Evolutionary conservation across 1,140 invertebrate genomes (phyloP), one percentile per base, ranked within the genome.

Genomic region (Micrasema longulum): DNA sequence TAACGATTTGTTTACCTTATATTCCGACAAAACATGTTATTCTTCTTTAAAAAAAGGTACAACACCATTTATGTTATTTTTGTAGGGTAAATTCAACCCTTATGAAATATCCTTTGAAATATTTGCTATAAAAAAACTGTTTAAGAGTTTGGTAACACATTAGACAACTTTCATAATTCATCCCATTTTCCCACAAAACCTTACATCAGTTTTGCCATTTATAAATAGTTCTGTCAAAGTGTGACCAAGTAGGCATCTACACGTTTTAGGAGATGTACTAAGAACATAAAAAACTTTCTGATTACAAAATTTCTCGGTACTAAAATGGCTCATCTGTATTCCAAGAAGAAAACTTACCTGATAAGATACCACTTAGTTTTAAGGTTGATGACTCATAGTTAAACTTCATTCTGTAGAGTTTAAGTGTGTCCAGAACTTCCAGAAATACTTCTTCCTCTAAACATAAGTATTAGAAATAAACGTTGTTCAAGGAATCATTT

Each of bases 271-370:
- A 4, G 26, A 31, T 31, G 26, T 31, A 31, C 26, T 18, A 20
- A 6, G 14, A 18, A 38, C 55, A 64, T 64, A 12, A 45, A 60
- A 45, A 64, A 64, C 41, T 64, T 64, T 64, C 47, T 48, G 41
- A 64, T 64, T 64, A 64, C 41, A 14, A 64, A 64, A 16, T 64
- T 64, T 64, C 41, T 6, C 14, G 23, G 41, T 23, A 64, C 12
- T 47, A 68, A 55, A 68, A 68, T 26, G 43, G 18, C 50, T 55
- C 14, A 50, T 66, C 50, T n/a, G 26, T 31, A 66, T 66, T 50
- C 63, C 14, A 16, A 23, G 48, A 6, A 22, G 62, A 16, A 14
- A 36, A 14, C 35, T 41, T 41, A 26, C 48, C 50, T 68, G 50
- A 68, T 52, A 68, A 55, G 65, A 53, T 35, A 14, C 18, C 50